Conservation (phyloP, 2,888 invertebrate genomes). For the Drosophila mettleri region DNA sequence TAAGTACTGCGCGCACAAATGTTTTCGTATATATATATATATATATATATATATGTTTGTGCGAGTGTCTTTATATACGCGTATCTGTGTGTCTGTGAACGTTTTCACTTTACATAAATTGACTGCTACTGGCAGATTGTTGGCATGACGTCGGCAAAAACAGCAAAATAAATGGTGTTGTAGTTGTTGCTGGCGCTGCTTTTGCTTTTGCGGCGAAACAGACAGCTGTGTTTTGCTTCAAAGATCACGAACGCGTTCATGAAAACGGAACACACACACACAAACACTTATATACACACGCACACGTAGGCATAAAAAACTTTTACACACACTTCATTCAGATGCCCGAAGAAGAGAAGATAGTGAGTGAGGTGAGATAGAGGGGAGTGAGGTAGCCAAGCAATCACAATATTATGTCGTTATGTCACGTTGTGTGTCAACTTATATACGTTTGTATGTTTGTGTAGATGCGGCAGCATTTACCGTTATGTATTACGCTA, state of each 20-base stretch:
- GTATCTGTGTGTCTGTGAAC: slow-evolving; percentile 27
- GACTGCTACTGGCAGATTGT: slow-evolving; percentile 71
- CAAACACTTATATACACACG: slow-evolving; percentile 28
- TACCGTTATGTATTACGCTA: slow-evolving; percentile 61
- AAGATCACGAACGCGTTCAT: slow-evolving; percentile 82
- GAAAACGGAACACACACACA: slow-evolving; percentile 57
- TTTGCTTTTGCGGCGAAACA: slow-evolving; percentile 65
- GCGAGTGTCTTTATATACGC: slow-evolving; percentile 9
- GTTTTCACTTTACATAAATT: slow-evolving; percentile 75
- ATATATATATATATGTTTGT: slow-evolving; percentile 1
- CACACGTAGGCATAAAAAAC: slow-evolving; percentile 38
- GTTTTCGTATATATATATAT: background rate
- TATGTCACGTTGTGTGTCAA: slow-evolving; percentile 68
- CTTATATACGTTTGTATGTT: slow-evolving; percentile 11
- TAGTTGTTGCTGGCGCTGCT: slow-evolving; percentile 33
- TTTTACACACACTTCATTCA: slow-evolving; percentile 40
- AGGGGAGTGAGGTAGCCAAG: slow-evolving; percentile 29
- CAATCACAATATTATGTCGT: slow-evolving; percentile 70
- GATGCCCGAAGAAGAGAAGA: background rate
- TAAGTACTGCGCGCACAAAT: slow-evolving; percentile 13
- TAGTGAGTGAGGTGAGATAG: background rate
- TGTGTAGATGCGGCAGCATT: slow-evolving; percentile 53
- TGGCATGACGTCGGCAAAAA: slow-evolving; percentile 73
- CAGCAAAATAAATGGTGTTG: slow-evolving; percentile 20
- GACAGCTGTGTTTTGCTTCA: slow-evolving; percentile 80